phyloP scores from a whole-genome alignment of 2,113 vertebrate species.

The Cinclus cinclus region DNA sequence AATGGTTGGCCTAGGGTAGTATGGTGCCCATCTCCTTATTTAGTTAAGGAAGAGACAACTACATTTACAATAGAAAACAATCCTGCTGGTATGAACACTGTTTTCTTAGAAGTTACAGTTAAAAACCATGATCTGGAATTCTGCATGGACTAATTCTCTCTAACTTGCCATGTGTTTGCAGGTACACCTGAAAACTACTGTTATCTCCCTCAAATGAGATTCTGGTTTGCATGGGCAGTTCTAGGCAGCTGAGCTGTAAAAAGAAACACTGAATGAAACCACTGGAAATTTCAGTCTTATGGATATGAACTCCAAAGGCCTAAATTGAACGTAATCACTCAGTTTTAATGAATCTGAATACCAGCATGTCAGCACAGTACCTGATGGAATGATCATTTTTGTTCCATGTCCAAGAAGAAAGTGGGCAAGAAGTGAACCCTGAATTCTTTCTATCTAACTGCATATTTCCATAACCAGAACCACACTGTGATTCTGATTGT shows the following conservation, averaged over 20 bases:
- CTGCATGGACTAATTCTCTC: neutral
- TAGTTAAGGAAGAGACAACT: neutral
- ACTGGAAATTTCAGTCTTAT: neutral
- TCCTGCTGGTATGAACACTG: neutral
- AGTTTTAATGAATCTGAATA: neutral
- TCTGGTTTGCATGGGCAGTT: neutral
- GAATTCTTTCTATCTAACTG: neutral
- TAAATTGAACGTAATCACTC: neutral
- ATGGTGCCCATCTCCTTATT: neutral
- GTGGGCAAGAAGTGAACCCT: rapidly evolving
- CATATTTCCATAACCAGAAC: neutral
- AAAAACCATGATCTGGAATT: neutral
- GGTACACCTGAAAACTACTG: neutral
- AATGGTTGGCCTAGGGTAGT: neutral
- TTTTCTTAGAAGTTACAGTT: neutral
- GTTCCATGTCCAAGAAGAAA: neutral
- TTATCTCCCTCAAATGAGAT: neutral
- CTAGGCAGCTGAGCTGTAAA: neutral
- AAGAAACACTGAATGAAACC: neutral
- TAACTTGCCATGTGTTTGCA: rapidly evolving
- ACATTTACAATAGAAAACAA: neutral
- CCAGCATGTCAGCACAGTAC: neutral
- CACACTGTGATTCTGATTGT: neutral
- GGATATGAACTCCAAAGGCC: neutral
- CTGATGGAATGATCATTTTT: neutral